Evolutionary conservation across 2,797 vertebrate genomes (phyloP).

Genomic region (Sylvia borin): DNA sequence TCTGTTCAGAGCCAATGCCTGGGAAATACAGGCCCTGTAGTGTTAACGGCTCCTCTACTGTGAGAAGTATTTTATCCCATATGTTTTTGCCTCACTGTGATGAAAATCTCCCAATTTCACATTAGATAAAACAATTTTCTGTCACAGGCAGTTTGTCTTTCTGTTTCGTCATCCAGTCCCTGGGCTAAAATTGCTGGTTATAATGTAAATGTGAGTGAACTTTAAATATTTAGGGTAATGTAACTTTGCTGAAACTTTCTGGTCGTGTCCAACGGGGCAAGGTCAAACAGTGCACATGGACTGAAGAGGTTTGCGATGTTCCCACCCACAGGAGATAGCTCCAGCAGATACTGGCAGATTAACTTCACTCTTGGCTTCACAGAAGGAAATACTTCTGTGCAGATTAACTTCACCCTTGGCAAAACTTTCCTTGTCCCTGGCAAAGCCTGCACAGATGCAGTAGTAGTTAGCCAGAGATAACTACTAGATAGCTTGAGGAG

Average conservation of each 20-base stretch:
- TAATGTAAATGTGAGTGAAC: not conserved
- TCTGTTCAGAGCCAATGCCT: not conserved
- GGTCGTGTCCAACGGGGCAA: not conserved
- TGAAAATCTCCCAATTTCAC: not conserved
- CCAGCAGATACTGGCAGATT: not conserved
- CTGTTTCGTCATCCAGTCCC: not conserved
- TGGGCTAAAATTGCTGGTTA: not conserved
- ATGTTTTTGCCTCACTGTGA: not conserved
- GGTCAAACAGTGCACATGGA: fast-evolving
- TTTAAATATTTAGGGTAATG: not conserved
- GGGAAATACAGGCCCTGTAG: not conserved
- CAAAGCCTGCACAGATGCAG: not conserved
- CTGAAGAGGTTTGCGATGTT: not conserved
- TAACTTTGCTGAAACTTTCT: not conserved
- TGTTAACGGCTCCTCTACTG: not conserved
- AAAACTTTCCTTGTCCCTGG: not conserved
- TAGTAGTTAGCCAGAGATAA: not conserved
- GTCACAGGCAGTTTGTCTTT: not conserved
- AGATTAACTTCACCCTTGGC: not conserved
- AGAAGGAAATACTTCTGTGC: not conserved
- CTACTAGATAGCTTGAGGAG: not conserved
- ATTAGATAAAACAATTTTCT: not conserved
- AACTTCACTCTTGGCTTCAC: not conserved
- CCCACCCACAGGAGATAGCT: not conserved
- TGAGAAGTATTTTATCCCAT: not conserved